These are phyloP conservation scores for Andrena cerasifolii DNA, from an alignment of 1,140 invertebrate species.

Conservation along the genomic window DNA sequence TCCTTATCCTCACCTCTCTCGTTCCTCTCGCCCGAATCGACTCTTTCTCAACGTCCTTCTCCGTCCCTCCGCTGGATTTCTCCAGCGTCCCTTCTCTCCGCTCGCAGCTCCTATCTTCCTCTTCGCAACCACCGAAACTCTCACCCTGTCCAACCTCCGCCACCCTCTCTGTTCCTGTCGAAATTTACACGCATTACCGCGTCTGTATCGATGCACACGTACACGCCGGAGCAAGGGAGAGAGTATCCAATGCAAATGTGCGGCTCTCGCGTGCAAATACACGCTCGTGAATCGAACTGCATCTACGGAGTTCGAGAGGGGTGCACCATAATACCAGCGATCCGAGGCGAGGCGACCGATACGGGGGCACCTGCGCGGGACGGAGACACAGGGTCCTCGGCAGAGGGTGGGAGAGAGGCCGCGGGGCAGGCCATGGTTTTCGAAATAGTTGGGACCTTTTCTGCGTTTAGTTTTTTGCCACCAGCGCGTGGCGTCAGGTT, in stretches of 20 bases:
- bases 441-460: constrained; percentile 62
- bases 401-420: not conserved
- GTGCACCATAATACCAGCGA: constrained; percentile 61
- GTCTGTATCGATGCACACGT: constrained; percentile 23
- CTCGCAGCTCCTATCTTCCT: not conserved
- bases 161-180: constrained; percentile 27
- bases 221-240: constrained; percentile 3
- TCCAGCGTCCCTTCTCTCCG: not conserved
- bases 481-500: constrained; percentile 66
- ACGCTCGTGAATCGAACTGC: constrained; percentile 40
- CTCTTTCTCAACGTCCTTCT: too few species aligned
- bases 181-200: constrained; percentile 51
- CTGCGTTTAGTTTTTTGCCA: constrained; percentile 70
- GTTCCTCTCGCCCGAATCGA: not conserved
- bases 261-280: constrained; percentile 9
- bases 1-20: constrained; percentile 6
- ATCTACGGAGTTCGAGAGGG: constrained; percentile 42
- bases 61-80: not conserved
- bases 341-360: constrained; percentile 37
- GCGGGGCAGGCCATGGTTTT: constrained; percentile 40
- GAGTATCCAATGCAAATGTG: constrained; percentile 38
- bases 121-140: constrained; percentile 33
- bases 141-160: not conserved
- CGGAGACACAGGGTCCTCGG: not conserved
- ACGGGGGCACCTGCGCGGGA: not conserved